Evolutionary conservation across 2,113 vertebrate species (phyloP), one percentile per base, ranked within the genome.

Genomic region (Pithys albifrons): DNA sequence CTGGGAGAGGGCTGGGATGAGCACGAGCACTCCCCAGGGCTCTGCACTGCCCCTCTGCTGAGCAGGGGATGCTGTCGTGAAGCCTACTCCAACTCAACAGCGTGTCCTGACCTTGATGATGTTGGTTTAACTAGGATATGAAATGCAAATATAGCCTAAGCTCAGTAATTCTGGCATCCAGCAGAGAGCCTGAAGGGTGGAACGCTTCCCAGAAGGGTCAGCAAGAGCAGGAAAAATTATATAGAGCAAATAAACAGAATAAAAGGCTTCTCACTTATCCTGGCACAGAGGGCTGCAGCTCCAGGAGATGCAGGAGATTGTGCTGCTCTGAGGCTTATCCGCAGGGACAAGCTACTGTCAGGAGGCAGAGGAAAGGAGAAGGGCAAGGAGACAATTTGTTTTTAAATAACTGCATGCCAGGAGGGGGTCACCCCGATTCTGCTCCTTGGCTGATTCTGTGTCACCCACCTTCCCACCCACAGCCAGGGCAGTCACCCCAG

Each of bases 101-200:
- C 19, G 49, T 17, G 81, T 66, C 71, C 88, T 96, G 92, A 94
- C 96, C 95, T 97, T 95, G 92, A 51, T 86, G 91, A 17, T 93
- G 92, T 93, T 88, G 85, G 79, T 94, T 96, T 96, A 92, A 96
- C 92, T 80, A 89, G 91, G 79, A 93, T 95, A 85, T 90, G 93
- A 95, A 96, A 96, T 97, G 96, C 95, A 97, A 97, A 97, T 96
- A 91, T 3, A 88, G 83, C 83, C 76, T 76, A 73, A 92, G 67
- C 91, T 77, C 57, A 72, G 89, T 88, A 85, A 90, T 93, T 77
- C 94, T 92, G 96, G 77, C 92, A 86, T 51, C 93, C 88, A 93
- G 61, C 82, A 89, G 89, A 69, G 62, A 95, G 81, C 73, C 29
- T 91, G 59, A 43, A 54, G n/a, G 57, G 81, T 61, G 67, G 61